Percentiles rank a stretch among this genome's conserved stretches.
Conservation (phyloP, 2,797 vertebrate genomes). For the Sorex maritimensis region DNA sequence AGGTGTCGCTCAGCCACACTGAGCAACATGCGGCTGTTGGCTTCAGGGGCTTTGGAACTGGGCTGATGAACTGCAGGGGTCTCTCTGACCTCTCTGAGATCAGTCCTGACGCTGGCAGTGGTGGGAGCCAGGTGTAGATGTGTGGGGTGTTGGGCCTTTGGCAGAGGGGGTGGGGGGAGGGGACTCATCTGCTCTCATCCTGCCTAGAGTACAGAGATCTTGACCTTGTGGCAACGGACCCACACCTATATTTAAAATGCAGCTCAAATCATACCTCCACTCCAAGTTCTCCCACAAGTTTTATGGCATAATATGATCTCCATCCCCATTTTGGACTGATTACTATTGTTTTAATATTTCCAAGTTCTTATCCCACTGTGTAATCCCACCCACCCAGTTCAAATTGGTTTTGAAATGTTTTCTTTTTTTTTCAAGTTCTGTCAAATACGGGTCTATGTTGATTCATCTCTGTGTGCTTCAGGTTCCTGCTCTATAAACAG, state of each 20-base stretch:
- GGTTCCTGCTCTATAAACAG: constrained; percentile 31
- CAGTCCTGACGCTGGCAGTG: no score
- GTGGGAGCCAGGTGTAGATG: no score
- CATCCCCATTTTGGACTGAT: neutral
- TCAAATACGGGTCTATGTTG: neutral
- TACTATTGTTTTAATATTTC: neutral
- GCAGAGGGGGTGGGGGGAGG: no score
- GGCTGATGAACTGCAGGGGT: no score
- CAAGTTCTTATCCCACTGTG: neutral
- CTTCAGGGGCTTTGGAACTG: no score
- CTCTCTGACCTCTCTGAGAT: no score
- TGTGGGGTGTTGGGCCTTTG: no score
- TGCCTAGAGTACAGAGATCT: no score
- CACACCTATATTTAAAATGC: neutral
- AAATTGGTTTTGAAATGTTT: neutral
- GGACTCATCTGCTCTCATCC: no score
- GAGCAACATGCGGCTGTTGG: no score
- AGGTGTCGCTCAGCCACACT: no score
- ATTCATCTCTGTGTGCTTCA: neutral
- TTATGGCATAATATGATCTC: neutral
- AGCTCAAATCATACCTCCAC: neutral
- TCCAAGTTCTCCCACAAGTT: neutral
- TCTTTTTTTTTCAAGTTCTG: neutral
- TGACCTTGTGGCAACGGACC: no score
- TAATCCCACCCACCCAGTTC: neutral